Evolutionary conservation across 2,113 vertebrate genomes (phyloP), one percentile per base, ranked within the genome.

Genomic region (Lepus europaeus): DNA sequence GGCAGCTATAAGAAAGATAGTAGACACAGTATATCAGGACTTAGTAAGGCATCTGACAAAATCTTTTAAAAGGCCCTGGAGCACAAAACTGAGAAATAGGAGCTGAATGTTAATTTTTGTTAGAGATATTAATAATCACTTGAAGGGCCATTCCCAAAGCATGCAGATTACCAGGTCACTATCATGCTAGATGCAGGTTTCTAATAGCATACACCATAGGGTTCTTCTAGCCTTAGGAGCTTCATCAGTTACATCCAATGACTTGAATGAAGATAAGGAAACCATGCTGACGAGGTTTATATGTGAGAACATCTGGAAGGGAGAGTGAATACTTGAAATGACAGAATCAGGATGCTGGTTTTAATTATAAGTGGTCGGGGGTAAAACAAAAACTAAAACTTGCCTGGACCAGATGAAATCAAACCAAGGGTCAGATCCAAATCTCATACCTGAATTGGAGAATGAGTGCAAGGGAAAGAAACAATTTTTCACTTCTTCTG

Each of bases 391-490:
- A 90, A 87, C 87, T 87, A 93, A 93, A 96, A 93, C 87, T 96
- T 90, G 84, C 84, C 74, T 94, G 27, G 83, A 89, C 9, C 87
- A 90, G 95, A 89, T 94, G 72, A 93, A 96, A 94, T 90, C 70
- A 96, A 96, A 87, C 29, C 81, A 91, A 91, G 36, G n/a, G 49
- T 85, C 83, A 96, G 76, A 91, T 94, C 74, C 61, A 95, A 97
- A 96, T 94, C 73, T 95, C 92, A 96, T 12, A 93, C 61, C 72
- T 94, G 70, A 93, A 95, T 96, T 90, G 93, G 78, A 87, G 63
- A 97, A 93, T 86, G 78, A 90, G 51, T 56, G 22, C 59, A 92
- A 93, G 68, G 69, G 64, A 92, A 93, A 96, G 56, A 93, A 96
- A 92, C 22, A 81, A 49, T 64, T 94, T 95, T 94, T 94, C 51